Evolutionary conservation across 2,888 invertebrate species (phyloP).

Genomic region (Dolichomitus sp.): DNA sequence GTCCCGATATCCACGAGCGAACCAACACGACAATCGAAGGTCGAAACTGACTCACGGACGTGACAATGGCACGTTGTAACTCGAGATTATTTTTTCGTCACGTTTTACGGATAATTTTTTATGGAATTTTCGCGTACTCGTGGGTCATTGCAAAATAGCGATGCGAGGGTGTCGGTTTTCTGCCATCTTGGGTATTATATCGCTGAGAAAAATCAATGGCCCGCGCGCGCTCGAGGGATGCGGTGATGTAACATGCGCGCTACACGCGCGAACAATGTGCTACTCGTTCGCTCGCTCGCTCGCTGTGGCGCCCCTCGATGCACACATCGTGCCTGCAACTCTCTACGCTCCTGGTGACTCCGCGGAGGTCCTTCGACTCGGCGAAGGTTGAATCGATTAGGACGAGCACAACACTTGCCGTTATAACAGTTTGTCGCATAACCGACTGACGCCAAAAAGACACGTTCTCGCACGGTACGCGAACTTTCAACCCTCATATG

Average conservation of each 20-base stretch:
- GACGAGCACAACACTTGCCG: not conserved
- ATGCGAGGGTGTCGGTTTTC: constrained; percentile 76
- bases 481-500: constrained; percentile 15
- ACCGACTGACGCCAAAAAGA: constrained; percentile 32
- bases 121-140: constrained; percentile 32
- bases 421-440: constrained; percentile 37
- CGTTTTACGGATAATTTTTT: not conserved
- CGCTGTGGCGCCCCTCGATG: constrained; percentile 42
- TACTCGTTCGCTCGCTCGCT: constrained; percentile 30
- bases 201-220: constrained; percentile 69
- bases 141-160: constrained; percentile 80
- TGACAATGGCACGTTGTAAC: not conserved
- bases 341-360: constrained; percentile 35
- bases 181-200: constrained; percentile 68
- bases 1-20: constrained; percentile 35
- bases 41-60: constrained; percentile 4
- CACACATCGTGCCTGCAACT: constrained; percentile 56
- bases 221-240: constrained; percentile 69
- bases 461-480: not conserved
- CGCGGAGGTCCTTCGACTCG: not conserved
- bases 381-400: constrained; percentile 13
- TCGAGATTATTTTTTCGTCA: not conserved
- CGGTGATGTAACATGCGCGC: constrained; percentile 78
- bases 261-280: constrained; percentile 71
- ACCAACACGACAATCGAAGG: constrained; percentile 6